Evolutionary conservation across 2,797 vertebrate species (phyloP).

Genomic region (Hoplostethus atlanticus): DNA sequence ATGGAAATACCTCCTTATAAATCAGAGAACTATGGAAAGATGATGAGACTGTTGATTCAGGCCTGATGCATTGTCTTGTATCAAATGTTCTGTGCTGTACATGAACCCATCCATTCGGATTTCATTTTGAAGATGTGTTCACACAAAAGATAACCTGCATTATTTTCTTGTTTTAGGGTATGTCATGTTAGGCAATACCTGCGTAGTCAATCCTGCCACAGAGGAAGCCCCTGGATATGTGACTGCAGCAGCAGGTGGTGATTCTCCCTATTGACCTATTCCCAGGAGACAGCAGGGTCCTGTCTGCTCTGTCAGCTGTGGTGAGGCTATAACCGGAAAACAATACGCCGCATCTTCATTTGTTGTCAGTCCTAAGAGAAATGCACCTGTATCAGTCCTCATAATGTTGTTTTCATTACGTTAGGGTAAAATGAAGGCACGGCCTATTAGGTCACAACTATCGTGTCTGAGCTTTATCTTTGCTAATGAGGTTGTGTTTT

Average conservation of each 20-base stretch:
- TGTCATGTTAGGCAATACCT: slow-evolving; percentile 12
- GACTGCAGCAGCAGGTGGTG: slow-evolving; percentile 56
- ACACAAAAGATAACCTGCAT: not conserved
- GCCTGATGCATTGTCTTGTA: too few relatives aligned
- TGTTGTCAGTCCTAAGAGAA: slow-evolving; percentile 39
- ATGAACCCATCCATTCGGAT: too few relatives aligned
- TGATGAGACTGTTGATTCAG: too few relatives aligned
- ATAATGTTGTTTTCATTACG: slow-evolving; percentile 55
- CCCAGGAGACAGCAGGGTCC: slow-evolving; percentile 46
- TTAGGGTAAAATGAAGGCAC: slow-evolving; percentile 51
- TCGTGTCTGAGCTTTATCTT: slow-evolving; percentile 61
- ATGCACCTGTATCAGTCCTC: slow-evolving; percentile 59
- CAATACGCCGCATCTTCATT: slow-evolving; percentile 52
- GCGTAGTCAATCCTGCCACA: slow-evolving; percentile 3
- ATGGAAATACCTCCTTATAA: too few relatives aligned
- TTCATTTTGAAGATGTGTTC: not conserved
- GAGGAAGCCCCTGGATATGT: slow-evolving; percentile 15
- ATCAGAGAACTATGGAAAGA: too few relatives aligned
- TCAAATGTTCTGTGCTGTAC: too few relatives aligned
- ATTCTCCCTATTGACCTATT: slow-evolving; percentile 52
- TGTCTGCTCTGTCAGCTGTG: slow-evolving; percentile 49
- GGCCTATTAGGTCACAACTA: slow-evolving; percentile 35
- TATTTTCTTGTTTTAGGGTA: slow-evolving; percentile 1
- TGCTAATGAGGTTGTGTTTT: slow-evolving; percentile 63
- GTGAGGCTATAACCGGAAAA: slow-evolving; percentile 29